phyloP scores from a whole-genome alignment of 2,113 vertebrate genomes.

The Cottus gobio region DNA sequence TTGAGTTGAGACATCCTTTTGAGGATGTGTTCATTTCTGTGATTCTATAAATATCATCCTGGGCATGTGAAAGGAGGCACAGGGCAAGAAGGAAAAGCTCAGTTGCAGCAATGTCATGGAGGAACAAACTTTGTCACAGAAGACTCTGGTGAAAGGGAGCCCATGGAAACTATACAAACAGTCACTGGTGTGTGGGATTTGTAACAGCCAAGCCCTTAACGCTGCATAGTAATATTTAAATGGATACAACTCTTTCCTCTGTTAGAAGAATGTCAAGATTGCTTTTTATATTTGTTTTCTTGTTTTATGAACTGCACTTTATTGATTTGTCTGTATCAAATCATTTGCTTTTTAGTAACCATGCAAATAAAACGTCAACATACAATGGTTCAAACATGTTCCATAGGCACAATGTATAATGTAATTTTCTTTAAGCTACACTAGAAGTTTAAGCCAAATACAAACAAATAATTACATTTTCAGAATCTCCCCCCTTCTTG shows the following conservation, averaged over 20 bases:
- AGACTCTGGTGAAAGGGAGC: not conserved
- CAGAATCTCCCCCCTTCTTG: constrained; percentile 23
- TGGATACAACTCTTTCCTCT: constrained; percentile 24
- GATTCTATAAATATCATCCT: constrained; percentile 67
- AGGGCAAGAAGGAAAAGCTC: constrained; percentile 35
- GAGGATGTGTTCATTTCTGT: constrained; percentile 54
- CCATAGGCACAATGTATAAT: constrained; percentile 56
- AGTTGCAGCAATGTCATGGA: constrained; percentile 34
- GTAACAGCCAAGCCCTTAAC: constrained; percentile 14
- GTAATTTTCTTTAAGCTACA: constrained; percentile 18
- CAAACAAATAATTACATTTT: not conserved
- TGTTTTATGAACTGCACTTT: constrained; percentile 64
- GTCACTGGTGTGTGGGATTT: constrained; percentile 28
- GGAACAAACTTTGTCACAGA: constrained; percentile 37
- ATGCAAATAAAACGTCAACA: constrained; percentile 12
- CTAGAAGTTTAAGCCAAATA: constrained; percentile 51
- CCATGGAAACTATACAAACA: not conserved
- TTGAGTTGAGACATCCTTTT: constrained; percentile 41
- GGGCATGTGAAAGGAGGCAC: constrained; percentile 25
- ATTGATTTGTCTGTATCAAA: constrained; percentile 44
- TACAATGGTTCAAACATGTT: constrained; percentile 21
- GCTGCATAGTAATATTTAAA: constrained; percentile 44
- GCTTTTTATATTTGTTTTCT: constrained; percentile 28
- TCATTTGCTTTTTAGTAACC: constrained; percentile 13
- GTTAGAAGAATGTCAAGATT: constrained; percentile 28